These are phyloP conservation scores for Hydropsyche betteni DNA, from an alignment of 2,888 invertebrate species.

Conservation along the genomic window DNA sequence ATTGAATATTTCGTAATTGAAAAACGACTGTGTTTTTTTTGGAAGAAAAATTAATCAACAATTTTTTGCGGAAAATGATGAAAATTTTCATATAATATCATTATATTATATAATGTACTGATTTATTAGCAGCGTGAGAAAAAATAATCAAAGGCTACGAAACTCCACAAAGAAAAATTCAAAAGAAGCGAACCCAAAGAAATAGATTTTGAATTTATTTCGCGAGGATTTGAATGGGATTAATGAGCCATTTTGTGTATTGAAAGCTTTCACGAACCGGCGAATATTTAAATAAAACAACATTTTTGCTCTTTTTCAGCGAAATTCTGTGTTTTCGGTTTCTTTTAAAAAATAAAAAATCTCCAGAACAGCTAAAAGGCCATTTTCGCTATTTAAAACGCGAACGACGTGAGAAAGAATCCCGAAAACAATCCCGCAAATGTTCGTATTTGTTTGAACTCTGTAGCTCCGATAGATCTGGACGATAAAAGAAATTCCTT, in stretches of 20 bases:
- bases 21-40: too few species aligned
- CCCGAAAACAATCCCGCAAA: conserved; percentile 32
- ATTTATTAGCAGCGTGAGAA: too few species aligned
- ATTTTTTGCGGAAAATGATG: too few species aligned
- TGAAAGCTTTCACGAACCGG: conserved; percentile 4
- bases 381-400: conserved; percentile 14
- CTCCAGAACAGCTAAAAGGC: neutral
- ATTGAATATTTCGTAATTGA: too few species aligned
- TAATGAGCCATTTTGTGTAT: conserved; percentile 5
- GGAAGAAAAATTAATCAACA: too few species aligned
- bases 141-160: neutral
- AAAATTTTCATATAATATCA: too few species aligned
- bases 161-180: neutral
- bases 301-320: neutral
- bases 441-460: conserved; percentile 33
- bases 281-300: conserved; percentile 9
- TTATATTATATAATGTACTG: too few species aligned
- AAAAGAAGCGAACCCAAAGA: neutral
- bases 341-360: conserved; percentile 14
- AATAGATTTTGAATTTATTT: neutral
- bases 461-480: conserved; percentile 19
- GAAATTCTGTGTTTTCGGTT: conserved; percentile 1
- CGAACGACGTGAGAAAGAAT: neutral
- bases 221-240: neutral
- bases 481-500: conserved; percentile 23